Evolutionary conservation across 2,113 vertebrate genomes (phyloP), one percentile per base, ranked within the genome.

Genomic region (Cynocephalus volans): DNA sequence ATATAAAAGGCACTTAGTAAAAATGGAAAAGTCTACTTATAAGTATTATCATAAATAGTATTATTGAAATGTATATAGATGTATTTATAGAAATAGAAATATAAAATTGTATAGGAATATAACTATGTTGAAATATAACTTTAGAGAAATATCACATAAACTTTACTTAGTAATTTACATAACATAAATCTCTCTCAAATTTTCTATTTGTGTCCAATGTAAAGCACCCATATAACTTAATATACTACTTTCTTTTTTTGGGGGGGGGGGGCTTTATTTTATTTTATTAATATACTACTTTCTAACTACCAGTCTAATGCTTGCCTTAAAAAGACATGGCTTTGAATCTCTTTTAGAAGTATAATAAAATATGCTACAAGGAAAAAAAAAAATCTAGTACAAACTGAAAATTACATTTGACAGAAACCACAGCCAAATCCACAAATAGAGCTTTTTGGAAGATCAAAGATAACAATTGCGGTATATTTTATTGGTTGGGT

Each of bases 341-440:
- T 92, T 17, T 82, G 67, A 86, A 79, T 18, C 8, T 77, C 45
- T 79, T 79, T 72, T 50, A n/a, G n/a, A 89, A 87, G 15, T 50
- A 84, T 18, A 95, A 77, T 69, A 23, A 79, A 95, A 50, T 23
- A 75, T 60, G 10, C 41, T 65, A 79, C 11, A 90, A 89, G 2
- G 28, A 26, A 77, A 76, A 77, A 77, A 87, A 56, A 70, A 96
- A 60, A 73, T 69, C 3, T 86, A 70, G 5, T 70, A 79, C n/a
- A 96, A 96, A 88, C 80, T 36, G 24, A 0, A 85, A 91, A 96
- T 97, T 95, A 85, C 60, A 96, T 94, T 95, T 97, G 96, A 95
- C 90, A 96, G 62, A 93, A 18, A 87, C 89, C 54, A 93, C 9
- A 60, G 45, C 87, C 64, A 72, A 92, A 80, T 88, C 93, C 54